Conservation (phyloP, 2,113 vertebrate genomes). For the Halichoeres trimaculatus region DNA sequence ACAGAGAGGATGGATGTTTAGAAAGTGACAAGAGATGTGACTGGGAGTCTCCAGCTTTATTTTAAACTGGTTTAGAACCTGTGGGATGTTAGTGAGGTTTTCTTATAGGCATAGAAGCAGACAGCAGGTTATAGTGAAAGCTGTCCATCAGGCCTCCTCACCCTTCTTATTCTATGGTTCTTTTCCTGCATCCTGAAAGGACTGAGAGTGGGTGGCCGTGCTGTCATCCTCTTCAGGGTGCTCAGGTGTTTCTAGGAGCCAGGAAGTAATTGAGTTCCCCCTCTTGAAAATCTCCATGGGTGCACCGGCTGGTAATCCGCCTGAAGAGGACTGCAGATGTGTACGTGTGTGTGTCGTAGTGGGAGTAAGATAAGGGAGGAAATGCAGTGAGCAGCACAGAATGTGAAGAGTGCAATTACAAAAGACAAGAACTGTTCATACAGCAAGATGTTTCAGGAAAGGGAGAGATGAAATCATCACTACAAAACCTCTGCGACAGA, state of each 20-base stretch:
- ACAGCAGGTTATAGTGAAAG: conserved; percentile 20
- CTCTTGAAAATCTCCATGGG: conserved; percentile 62
- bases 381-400: conserved; percentile 2
- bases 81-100: background rate
- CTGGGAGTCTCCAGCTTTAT: conserved; percentile 21
- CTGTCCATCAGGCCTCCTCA: conserved; percentile 29
- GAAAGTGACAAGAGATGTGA: background rate
- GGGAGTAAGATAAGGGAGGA: conserved; percentile 14
- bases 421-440: conserved; percentile 27
- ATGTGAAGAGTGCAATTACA: conserved; percentile 27
- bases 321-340: conserved; percentile 60
- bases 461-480: conserved; percentile 10
- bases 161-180: conserved; percentile 14
- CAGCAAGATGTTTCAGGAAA: conserved; percentile 12
- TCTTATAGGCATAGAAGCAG: background rate
- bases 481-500: background rate
- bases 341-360: conserved; percentile 16
- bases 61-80: conserved; percentile 30
- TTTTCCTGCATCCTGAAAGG: conserved; percentile 40
- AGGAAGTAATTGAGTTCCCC: conserved; percentile 78
- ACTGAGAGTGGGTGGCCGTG: conserved; percentile 54
- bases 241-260: conserved; percentile 78
- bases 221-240: conserved; percentile 61
- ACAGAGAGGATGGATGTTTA: conserved; percentile 13
- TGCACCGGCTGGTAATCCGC: conserved; percentile 71